phyloP scores from a whole-genome alignment of 92 coral and sea anemone species.

The Zoanthus solanderi region DNA sequence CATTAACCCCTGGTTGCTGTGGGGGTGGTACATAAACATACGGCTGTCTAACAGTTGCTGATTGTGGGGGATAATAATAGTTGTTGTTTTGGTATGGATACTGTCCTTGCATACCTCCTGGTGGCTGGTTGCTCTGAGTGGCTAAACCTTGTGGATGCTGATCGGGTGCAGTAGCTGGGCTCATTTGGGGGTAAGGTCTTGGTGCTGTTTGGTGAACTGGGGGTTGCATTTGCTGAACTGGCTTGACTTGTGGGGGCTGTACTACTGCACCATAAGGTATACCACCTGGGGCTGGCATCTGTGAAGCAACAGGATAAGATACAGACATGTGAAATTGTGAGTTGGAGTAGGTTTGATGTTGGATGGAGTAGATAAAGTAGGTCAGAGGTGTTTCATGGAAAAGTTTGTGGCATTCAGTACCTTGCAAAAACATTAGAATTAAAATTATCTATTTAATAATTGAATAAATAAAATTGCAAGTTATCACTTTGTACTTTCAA shows the following conservation, averaged over 20 bases:
- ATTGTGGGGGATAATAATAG: constrained; percentile 27
- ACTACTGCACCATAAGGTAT: constrained; percentile 2
- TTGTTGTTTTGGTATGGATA: constrained; percentile 26
- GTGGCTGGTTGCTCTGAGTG: background rate
- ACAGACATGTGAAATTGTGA: constrained; percentile 33
- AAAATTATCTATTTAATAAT: no score
- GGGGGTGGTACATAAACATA: constrained; percentile 22
- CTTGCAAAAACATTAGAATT: no score
- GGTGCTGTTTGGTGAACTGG: constrained; percentile 11
- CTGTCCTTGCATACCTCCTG: constrained; percentile 14
- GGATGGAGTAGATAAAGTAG: no score
- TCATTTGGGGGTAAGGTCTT: constrained; percentile 7
- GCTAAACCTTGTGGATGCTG: constrained; percentile 25
- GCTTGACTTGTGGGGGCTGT: constrained; percentile 9
- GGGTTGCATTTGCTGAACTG: constrained; percentile 13
- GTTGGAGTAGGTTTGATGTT: background rate
- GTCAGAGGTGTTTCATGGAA: no score
- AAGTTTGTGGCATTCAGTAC: no score
- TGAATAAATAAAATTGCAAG: no score
- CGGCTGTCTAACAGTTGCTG: constrained; percentile 33
- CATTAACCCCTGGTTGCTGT: constrained; percentile 47
- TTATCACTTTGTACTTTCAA: no score
- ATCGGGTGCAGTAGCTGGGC: background rate
- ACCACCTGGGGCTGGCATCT: constrained; percentile 33
- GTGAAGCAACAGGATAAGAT: constrained; percentile 12